Percentiles rank a stretch among this genome's conserved stretches.
Conservation (phyloP, 53 echinoderm and acorn worm genomes). For the Temnopleurus reevesii region DNA sequence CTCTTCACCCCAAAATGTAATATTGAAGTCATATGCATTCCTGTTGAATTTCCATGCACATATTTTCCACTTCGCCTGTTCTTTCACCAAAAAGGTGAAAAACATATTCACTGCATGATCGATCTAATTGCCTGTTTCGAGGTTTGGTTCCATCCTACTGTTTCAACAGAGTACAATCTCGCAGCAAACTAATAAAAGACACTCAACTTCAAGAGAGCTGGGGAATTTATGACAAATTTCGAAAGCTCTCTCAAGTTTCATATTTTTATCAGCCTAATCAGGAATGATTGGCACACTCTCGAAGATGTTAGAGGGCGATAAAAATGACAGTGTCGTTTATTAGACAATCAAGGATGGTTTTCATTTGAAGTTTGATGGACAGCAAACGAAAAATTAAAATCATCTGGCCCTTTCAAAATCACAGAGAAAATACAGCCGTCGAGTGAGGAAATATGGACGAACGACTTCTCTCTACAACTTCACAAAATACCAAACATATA, state of each 20-base stretch:
- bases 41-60: not conserved
- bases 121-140: conserved; percentile 38
- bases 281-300: conserved; percentile 36
- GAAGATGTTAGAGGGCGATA: conserved; percentile 24
- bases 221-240: conserved; percentile 14
- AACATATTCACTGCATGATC: not conserved
- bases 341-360: not conserved
- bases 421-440: not conserved
- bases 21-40: not conserved
- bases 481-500: no score
- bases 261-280: conserved; percentile 16
- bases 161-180: conserved; percentile 25
- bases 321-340: not conserved
- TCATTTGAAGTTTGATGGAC: conserved; percentile 34
- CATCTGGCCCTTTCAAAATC: not conserved
- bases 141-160: not conserved
- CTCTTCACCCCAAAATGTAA: not conserved
- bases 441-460: not conserved
- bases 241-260: conserved; percentile 13
- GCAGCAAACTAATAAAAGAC: conserved; percentile 3
- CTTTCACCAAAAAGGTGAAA: not conserved
- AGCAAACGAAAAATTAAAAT: conserved; percentile 26
- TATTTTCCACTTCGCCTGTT: not conserved
- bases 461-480: not conserved
- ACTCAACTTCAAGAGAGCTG: not conserved